Conservation (phyloP, 1,140 invertebrate genomes). For the Teleopsis dalmanni region DNA sequence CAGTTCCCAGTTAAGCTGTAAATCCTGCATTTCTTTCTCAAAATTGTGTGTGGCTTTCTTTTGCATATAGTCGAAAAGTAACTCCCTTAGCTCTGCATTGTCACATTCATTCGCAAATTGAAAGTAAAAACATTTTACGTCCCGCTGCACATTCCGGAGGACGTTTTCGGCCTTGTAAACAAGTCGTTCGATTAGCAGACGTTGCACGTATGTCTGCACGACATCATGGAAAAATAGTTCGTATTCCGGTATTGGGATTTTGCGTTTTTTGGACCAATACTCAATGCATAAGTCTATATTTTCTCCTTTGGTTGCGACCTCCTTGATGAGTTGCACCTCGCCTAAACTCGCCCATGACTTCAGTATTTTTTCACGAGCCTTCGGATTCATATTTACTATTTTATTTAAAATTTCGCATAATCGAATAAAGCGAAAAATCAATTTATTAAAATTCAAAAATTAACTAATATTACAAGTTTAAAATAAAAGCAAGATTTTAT, state of each 20-base stretch:
- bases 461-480: too few species aligned
- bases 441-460: too few species aligned
- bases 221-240: conserved; percentile 35
- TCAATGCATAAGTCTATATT: conserved; percentile 36
- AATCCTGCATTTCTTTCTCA: conserved; percentile 23
- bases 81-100: conserved; percentile 28
- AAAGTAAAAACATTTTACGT: conserved; percentile 37
- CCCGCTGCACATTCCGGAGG: conserved; percentile 29
- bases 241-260: conserved; percentile 27
- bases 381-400: background rate
- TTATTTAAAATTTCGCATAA: conserved; percentile 1
- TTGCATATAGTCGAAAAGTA: conserved; percentile 34
- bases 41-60: conserved; percentile 23
- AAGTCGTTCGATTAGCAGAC: conserved; percentile 34
- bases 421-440: background rate
- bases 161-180: conserved; percentile 41
- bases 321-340: conserved; percentile 36
- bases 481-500: too few species aligned
- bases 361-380: conserved; percentile 29
- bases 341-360: conserved; percentile 36
- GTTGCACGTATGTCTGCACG: conserved; percentile 36
- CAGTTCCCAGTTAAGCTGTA: conserved; percentile 33
- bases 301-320: conserved; percentile 42
- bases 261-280: conserved; percentile 32
- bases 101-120: conserved; percentile 34